Evolutionary conservation across 2,888 invertebrate genomes (phyloP).

Genomic region (Diaperis boleti): DNA sequence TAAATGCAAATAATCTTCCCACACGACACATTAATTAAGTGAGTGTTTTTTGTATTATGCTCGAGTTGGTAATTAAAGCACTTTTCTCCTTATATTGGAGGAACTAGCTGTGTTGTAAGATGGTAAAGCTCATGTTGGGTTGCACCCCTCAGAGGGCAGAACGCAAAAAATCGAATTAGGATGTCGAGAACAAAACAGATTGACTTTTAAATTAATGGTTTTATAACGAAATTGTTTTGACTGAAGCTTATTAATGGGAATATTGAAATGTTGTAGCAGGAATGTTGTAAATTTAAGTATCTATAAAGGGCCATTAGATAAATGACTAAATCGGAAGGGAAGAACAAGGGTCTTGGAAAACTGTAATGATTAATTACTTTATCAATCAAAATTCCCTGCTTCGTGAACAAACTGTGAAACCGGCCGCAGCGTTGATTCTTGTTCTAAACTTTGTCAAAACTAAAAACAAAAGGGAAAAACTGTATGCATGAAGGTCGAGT

Average conservation of each 20-base stretch:
- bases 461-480: slow-evolving; percentile 23
- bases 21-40: no score
- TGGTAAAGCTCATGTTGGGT: not conserved
- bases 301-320: slow-evolving; percentile 45
- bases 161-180: slow-evolving; percentile 30
- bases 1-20: no score
- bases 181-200: slow-evolving; percentile 42
- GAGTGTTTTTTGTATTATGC: no score
- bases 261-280: slow-evolving; percentile 43
- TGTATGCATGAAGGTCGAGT: not conserved
- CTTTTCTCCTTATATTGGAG: no score
- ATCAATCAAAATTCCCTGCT: slow-evolving; percentile 52
- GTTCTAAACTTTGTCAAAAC: slow-evolving; percentile 4
- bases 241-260: slow-evolving; percentile 43
- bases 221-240: slow-evolving; percentile 44
- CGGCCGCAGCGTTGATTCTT: slow-evolving; percentile 35
- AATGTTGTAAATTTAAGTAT: slow-evolving; percentile 44
- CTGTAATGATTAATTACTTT: slow-evolving; percentile 56
- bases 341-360: slow-evolving; percentile 47
- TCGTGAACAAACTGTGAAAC: slow-evolving; percentile 42
- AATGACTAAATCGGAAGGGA: slow-evolving; percentile 44
- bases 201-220: slow-evolving; percentile 43
- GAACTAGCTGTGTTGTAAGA: not conserved
- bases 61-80: no score
- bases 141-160: slow-evolving; percentile 5